These are phyloP conservation scores for Athene noctua DNA, from an alignment of 2,113 vertebrate genomes.

Conservation along the genomic window DNA sequence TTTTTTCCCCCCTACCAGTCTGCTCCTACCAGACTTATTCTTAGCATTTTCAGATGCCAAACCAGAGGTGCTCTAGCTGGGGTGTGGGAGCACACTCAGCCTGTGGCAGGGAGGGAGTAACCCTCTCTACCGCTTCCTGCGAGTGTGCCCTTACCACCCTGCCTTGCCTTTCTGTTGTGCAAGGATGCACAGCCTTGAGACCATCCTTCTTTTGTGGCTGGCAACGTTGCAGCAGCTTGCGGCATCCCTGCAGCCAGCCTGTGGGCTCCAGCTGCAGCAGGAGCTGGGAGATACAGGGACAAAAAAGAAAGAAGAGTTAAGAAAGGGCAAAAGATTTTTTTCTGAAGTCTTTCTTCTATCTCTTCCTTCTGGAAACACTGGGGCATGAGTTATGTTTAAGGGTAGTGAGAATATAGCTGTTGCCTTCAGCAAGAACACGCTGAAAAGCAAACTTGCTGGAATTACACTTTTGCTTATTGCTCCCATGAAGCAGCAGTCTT, in stretches of 20 bases:
- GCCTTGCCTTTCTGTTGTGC: neutral
- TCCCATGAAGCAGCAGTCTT: conserved; percentile 16
- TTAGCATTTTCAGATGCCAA: neutral
- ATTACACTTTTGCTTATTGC: conserved; percentile 46
- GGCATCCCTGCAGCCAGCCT: rapidly evolving
- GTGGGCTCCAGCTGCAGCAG: neutral
- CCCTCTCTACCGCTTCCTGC: neutral
- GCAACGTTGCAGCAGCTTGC: neutral
- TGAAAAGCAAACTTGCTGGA: conserved; percentile 27
- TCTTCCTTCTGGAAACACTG: neutral
- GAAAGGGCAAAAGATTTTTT: neutral
- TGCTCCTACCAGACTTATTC: neutral
- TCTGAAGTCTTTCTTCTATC: neutral
- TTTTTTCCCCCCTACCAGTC: neutral
- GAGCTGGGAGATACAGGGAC: neutral
- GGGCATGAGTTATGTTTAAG: neutral
- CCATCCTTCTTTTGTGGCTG: neutral
- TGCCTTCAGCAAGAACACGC: neutral
- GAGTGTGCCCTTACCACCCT: neutral
- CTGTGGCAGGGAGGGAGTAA: neutral
- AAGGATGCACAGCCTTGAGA: rapidly evolving
- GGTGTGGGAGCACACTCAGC: neutral
- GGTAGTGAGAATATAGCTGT: neutral
- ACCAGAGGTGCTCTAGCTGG: neutral
- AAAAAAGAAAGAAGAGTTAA: neutral